Evolutionary conservation across 2,113 vertebrate species (phyloP).

Genomic region (Neopipo cinnamomea): DNA sequence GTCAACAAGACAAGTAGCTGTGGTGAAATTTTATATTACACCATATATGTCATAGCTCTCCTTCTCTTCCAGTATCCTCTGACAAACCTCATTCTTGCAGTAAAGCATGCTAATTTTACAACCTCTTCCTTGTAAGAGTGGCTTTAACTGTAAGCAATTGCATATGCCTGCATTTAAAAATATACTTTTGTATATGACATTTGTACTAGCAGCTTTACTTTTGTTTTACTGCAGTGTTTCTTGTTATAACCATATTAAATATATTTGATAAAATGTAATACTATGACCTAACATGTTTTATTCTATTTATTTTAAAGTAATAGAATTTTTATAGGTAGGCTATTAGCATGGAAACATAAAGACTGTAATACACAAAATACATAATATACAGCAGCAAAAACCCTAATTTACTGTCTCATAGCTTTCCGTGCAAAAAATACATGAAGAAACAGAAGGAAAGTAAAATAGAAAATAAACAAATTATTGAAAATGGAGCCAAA

Average conservation of each 20-base stretch:
- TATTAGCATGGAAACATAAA: neutral
- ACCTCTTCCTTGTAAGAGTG: neutral
- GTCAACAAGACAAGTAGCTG: neutral
- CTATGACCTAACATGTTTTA: neutral
- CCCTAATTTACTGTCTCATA: neutral
- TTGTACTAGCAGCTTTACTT: neutral
- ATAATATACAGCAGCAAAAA: neutral
- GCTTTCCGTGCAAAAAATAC: neutral
- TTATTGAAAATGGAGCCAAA: neutral
- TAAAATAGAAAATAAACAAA: neutral
- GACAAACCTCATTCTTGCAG: neutral
- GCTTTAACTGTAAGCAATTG: neutral
- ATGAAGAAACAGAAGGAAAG: neutral
- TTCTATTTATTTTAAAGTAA: neutral
- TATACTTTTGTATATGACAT: neutral
- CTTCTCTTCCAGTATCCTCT: neutral
- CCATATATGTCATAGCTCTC: neutral
- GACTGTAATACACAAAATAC: neutral
- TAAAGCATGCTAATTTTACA: neutral
- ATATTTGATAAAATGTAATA: neutral
- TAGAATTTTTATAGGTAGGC: neutral
- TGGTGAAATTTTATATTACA: neutral
- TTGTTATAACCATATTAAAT: neutral
- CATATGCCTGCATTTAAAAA: neutral
- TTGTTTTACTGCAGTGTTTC: neutral